These are phyloP conservation scores for Catharus ustulatus DNA, from an alignment of 2,797 vertebrate genomes.

Conservation along the genomic window DNA sequence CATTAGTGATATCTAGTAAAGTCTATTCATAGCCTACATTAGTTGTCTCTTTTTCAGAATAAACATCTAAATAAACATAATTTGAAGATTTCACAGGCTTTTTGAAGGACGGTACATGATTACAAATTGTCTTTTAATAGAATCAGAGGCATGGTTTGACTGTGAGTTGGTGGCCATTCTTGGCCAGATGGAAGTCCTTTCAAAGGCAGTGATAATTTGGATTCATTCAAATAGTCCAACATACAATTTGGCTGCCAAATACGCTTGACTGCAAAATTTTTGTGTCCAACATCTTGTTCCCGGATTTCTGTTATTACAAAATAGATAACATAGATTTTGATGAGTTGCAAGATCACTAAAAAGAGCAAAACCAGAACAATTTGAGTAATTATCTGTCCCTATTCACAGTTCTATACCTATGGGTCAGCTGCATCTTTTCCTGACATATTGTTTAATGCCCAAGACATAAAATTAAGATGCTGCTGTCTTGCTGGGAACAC, in stretches of 20 bases:
- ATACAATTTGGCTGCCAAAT: not conserved
- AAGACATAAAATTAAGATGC: not conserved
- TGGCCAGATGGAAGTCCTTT: not conserved
- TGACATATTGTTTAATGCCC: not conserved
- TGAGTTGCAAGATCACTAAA: not conserved
- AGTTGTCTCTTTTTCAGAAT: not conserved
- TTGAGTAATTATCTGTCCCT: not conserved
- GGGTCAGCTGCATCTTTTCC: not conserved
- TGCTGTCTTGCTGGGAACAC: not conserved
- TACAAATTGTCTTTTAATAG: not conserved
- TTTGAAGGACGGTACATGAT: not conserved
- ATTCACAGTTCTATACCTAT: not conserved
- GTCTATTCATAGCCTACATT: not conserved
- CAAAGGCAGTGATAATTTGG: not conserved
- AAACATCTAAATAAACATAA: not conserved
- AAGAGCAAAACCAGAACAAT: not conserved
- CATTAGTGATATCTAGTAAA: not conserved
- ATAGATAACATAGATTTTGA: not conserved
- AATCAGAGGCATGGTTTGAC: not conserved
- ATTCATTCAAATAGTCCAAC: not conserved
- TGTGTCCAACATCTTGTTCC: not conserved
- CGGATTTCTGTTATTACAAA: not conserved
- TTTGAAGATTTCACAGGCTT: not conserved
- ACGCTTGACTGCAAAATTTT: not conserved
- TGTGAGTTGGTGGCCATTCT: not conserved